These are phyloP conservation scores for Latrodectus geometricus DNA, from an alignment of 1,140 invertebrate species.

Conservation along the genomic window DNA sequence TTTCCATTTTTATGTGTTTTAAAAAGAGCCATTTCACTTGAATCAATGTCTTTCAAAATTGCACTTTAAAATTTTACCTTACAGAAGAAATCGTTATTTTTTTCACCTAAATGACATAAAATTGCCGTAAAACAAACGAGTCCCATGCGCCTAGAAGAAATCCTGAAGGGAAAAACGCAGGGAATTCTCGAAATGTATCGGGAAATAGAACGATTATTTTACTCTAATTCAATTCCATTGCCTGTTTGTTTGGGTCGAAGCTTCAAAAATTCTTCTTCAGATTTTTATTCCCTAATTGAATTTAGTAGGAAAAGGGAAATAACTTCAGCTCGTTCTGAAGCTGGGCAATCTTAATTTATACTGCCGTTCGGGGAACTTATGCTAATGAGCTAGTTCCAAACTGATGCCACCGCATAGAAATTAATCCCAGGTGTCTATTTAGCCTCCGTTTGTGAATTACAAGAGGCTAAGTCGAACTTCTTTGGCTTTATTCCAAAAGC, in stretches of 20 bases:
- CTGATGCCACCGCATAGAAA: conserved; percentile 56
- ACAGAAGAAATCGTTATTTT: too few species aligned
- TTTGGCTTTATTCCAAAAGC: conserved; percentile 49
- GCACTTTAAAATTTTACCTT: too few species aligned
- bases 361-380: conserved; percentile 43
- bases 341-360: conserved; percentile 59
- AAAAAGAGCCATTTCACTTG: too few species aligned
- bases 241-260: background rate
- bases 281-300: conserved; percentile 59
- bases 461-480: conserved; percentile 43
- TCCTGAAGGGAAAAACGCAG: background rate
- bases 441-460: conserved; percentile 58
- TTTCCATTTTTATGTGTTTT: too few species aligned
- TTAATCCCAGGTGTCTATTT: conserved; percentile 60
- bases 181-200: conserved; percentile 15
- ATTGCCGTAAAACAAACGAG: conserved; percentile 27
- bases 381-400: conserved; percentile 53
- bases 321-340: background rate
- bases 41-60: too few species aligned
- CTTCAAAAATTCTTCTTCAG: conserved; percentile 47
- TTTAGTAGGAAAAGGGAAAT: conserved; percentile 18
- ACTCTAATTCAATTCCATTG: conserved; percentile 41
- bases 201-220: conserved; percentile 44
- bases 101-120: background rate
- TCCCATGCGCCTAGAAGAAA: background rate